These are phyloP conservation scores for Agriopis aurantiaria DNA, from an alignment of 2,888 invertebrate species.

Conservation along the genomic window DNA sequence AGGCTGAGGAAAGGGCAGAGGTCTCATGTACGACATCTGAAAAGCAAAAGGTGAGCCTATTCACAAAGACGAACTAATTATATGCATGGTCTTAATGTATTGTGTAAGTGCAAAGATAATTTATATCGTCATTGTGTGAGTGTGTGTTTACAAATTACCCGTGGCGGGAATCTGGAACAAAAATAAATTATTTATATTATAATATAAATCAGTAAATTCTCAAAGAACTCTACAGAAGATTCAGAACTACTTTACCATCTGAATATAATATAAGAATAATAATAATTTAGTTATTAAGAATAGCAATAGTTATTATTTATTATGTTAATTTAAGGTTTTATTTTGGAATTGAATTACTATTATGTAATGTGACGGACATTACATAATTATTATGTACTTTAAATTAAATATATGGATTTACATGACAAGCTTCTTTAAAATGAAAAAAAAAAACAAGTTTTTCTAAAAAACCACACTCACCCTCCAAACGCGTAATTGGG, in stretches of 20 bases:
- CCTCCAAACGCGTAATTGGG: not conserved
- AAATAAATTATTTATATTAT: conserved; percentile 6
- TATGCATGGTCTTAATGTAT: conserved; percentile 29
- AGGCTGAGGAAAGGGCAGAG: conserved; percentile 14
- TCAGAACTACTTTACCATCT: too few species aligned
- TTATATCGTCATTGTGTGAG: too few species aligned
- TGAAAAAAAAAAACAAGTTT: not conserved
- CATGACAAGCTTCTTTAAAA: too few species aligned
- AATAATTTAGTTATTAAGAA: too few species aligned
- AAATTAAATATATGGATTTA: too few species aligned
- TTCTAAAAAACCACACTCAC: not conserved
- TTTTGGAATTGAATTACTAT: too few species aligned
- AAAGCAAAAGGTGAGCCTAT: conserved; percentile 47
- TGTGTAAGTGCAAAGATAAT: conserved; percentile 2
- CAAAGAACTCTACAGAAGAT: too few species aligned
- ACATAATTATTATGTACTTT: too few species aligned
- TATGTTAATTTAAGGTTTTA: too few species aligned
- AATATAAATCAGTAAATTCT: not conserved
- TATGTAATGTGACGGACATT: too few species aligned
- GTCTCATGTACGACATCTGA: conserved; percentile 26
- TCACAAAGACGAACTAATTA: conserved; percentile 62
- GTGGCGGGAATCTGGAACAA: conserved; percentile 56
- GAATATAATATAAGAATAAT: too few species aligned
- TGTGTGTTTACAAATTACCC: conserved; percentile 51
- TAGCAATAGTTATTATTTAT: too few species aligned